These are phyloP conservation scores for Stratiolaelaps scimitus DNA, from an alignment of 1,140 invertebrate genomes.

Conservation along the genomic window DNA sequence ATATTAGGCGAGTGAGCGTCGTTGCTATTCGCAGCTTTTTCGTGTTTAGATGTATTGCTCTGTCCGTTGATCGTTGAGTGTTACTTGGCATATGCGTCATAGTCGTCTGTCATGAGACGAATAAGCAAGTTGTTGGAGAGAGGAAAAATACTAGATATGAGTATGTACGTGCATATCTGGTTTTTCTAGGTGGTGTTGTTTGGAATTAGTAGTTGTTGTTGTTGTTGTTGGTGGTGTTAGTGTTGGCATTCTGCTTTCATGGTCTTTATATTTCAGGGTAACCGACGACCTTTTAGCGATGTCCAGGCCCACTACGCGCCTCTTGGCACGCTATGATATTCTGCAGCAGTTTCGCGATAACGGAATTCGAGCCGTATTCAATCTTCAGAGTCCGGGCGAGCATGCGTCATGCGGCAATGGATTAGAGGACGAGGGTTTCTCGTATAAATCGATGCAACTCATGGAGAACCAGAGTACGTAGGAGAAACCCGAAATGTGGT, in stretches of 20 bases:
- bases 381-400: constrained; percentile 68
- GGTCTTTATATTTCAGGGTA: constrained; percentile 49
- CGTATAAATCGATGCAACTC: constrained; percentile 61
- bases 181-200: too few species aligned
- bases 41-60: too few species aligned
- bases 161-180: too few species aligned
- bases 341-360: constrained; percentile 62
- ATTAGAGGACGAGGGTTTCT: constrained; percentile 57
- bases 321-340: constrained; percentile 58
- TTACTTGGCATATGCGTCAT: too few species aligned
- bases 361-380: constrained; percentile 67
- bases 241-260: too few species aligned
- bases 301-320: constrained; percentile 62
- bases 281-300: constrained; percentile 73
- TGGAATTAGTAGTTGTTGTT: too few species aligned
- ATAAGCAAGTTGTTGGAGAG: too few species aligned
- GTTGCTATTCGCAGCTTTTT: too few species aligned
- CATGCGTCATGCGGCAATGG: constrained; percentile 61
- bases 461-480: constrained; percentile 71
- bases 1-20: too few species aligned
- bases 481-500: background rate
- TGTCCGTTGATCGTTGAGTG: too few species aligned
- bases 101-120: too few species aligned
- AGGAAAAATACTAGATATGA: background rate
- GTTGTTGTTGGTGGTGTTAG: too few species aligned